phyloP scores from a whole-genome alignment of 2,888 invertebrate genomes.

The Trichopoda pennipes region DNA sequence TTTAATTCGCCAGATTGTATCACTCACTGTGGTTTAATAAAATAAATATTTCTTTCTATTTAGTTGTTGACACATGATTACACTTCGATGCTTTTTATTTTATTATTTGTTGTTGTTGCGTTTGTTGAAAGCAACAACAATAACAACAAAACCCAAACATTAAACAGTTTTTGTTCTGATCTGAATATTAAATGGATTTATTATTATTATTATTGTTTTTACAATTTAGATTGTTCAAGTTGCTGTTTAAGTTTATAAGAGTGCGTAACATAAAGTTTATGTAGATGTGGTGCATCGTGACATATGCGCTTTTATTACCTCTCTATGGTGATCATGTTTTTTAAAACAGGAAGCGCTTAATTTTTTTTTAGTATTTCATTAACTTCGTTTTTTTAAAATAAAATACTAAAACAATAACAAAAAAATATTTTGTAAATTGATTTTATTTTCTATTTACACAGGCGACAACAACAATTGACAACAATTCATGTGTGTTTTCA shows the following conservation, averaged over 20 bases:
- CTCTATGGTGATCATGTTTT: conserved; percentile 8
- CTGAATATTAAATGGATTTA: conserved; percentile 62
- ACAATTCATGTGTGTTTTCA: conserved; percentile 11
- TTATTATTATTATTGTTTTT: conserved; percentile 13
- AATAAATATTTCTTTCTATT: conserved; percentile 39
- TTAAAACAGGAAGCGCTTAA: conserved; percentile 64
- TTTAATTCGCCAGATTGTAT: not conserved
- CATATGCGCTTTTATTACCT: not conserved
- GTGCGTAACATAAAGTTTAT: conserved; percentile 54
- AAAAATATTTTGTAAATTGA: conserved; percentile 38
- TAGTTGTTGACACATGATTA: conserved; percentile 58
- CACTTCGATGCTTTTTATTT: conserved; percentile 25
- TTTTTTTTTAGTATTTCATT: conserved; percentile 58
- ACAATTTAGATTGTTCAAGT: conserved; percentile 20
- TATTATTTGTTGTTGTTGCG: conserved; percentile 17
- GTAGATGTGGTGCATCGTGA: conserved; percentile 22
- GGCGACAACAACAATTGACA: conserved; percentile 16
- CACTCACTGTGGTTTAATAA: conserved; percentile 13
- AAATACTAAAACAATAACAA: conserved; percentile 20
- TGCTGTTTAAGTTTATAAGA: conserved; percentile 28
- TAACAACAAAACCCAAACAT: conserved; percentile 2
- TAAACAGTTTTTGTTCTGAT: conserved; percentile 37
- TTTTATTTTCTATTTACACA: conserved; percentile 27
- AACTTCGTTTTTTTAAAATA: conserved; percentile 43
- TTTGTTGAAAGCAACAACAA: not conserved